These are phyloP conservation scores for Monochamus saltuarius DNA, from an alignment of 1,140 invertebrate genomes.

Conservation along the genomic window DNA sequence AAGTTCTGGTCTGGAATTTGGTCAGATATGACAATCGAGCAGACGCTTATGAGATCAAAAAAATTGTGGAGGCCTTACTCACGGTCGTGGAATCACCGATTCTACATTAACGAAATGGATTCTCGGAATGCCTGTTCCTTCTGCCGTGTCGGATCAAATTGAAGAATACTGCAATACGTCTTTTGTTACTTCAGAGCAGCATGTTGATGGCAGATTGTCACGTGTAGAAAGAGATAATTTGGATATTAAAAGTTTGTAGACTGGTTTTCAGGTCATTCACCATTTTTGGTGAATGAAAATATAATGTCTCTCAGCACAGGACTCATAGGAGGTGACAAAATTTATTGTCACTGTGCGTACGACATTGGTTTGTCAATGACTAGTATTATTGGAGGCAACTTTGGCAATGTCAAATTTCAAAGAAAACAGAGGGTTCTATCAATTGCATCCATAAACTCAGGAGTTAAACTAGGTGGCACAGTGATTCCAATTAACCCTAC, in stretches of 20 bases:
- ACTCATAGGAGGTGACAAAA: conserved; percentile 45
- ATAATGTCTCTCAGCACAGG: conserved; percentile 44
- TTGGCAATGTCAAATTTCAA: conserved; percentile 32
- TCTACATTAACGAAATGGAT: conserved; percentile 30
- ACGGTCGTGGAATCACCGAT: conserved; percentile 33
- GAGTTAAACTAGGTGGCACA: conserved; percentile 43
- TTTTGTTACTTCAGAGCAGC: conserved; percentile 28
- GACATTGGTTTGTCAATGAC: conserved; percentile 44
- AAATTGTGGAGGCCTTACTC: conserved; percentile 36
- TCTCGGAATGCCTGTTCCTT: conserved; percentile 18
- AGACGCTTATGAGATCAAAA: conserved; percentile 49
- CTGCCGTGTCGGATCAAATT: conserved; percentile 24
- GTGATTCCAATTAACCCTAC: conserved; percentile 43
- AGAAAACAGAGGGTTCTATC: conserved; percentile 23
- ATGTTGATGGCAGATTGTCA: conserved; percentile 43
- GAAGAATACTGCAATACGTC: conserved; percentile 28
- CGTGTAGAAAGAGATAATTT: conserved; percentile 40
- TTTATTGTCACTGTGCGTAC: conserved; percentile 50
- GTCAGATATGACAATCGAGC: conserved; percentile 51
- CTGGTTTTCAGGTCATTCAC: conserved; percentile 38
- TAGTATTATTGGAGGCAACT: conserved; percentile 36
- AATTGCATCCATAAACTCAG: conserved; percentile 9
- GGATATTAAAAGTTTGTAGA: conserved; percentile 27
- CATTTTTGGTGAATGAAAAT: conserved; percentile 39
- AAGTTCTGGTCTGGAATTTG: conserved; percentile 52